A percentile compares a stretch with the other conserved stretches of the same genome.
Conservation (phyloP, 2,888 invertebrate species). For the Pachycephus smyrnensis region DNA sequence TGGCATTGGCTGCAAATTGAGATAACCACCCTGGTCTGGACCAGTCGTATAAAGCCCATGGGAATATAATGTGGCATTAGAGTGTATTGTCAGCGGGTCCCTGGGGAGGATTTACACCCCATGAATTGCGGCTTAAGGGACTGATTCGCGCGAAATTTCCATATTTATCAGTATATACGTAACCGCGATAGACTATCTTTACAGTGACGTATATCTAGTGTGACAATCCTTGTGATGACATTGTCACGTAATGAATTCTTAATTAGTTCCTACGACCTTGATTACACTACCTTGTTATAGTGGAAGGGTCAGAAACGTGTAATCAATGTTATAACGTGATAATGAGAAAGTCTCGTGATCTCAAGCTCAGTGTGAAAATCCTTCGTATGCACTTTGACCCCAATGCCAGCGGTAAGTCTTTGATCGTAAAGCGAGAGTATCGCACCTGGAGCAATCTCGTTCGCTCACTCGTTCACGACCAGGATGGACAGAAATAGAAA, state of each 20-base stretch:
- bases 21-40: conserved; percentile 45
- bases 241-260: not conserved
- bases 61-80: conserved; percentile 57
- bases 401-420: not conserved
- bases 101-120: conserved; percentile 55
- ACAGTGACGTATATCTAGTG: not conserved
- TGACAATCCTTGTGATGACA: too few species aligned
- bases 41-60: conserved; percentile 19
- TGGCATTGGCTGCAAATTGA: conserved; percentile 55
- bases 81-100: conserved; percentile 53
- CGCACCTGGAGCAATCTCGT: conserved; percentile 22
- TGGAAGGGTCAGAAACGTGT: not conserved
- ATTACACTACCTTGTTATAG: not conserved
- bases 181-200: not conserved
- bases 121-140: conserved; percentile 57
- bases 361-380: not conserved
- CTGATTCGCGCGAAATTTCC: conserved; percentile 45
- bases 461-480: conserved; percentile 4
- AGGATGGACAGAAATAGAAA: conserved; percentile 9
- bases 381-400: not conserved
- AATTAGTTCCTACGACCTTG: not conserved
- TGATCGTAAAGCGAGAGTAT: not conserved
- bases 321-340: not conserved
- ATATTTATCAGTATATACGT: conserved; percentile 36
- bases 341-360: not conserved